Conservation (phyloP, 2,888 invertebrate species). For the Gerris lacustris region DNA sequence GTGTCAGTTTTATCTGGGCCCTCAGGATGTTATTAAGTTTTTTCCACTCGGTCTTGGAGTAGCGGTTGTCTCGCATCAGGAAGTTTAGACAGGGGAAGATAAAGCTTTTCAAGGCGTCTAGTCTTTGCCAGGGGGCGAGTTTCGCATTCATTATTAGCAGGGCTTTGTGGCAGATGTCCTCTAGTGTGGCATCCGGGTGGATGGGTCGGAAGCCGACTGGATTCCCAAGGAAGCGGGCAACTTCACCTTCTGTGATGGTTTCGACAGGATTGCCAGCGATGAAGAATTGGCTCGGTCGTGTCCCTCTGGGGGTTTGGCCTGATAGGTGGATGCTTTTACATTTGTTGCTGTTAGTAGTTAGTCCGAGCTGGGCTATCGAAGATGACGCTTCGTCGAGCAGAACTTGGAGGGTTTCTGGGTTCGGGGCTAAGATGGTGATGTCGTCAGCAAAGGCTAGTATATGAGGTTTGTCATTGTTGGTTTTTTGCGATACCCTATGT, state of each 20-base stretch:
- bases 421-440: conserved; percentile 1
- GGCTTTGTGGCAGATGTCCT: neutral
- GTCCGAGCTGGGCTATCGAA: conserved; percentile 6
- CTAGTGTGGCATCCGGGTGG: neutral
- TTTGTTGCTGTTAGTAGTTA: too few species aligned
- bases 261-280: neutral
- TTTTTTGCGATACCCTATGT: too few species aligned
- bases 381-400: neutral
- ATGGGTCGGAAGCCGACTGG: conserved; percentile 13
- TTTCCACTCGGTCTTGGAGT: too few species aligned
- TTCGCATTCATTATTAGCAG: conserved; percentile 10
- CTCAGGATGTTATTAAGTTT: conserved; percentile 9
- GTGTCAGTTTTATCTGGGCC: conserved; percentile 10
- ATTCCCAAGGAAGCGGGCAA: conserved; percentile 5
- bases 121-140: too few species aligned
- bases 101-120: too few species aligned
- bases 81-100: too few species aligned
- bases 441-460: conserved; percentile 18
- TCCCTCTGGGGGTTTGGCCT: neutral
- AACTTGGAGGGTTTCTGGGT: neutral
- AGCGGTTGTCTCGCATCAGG: too few species aligned
- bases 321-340: too few species aligned
- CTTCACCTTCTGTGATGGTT: neutral
- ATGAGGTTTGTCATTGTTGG: neutral
- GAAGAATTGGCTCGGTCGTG: neutral